Base-by-base conservation (phyloP, 2,113 vertebrate genomes). In the Amblyopsis rosae region DNA sequence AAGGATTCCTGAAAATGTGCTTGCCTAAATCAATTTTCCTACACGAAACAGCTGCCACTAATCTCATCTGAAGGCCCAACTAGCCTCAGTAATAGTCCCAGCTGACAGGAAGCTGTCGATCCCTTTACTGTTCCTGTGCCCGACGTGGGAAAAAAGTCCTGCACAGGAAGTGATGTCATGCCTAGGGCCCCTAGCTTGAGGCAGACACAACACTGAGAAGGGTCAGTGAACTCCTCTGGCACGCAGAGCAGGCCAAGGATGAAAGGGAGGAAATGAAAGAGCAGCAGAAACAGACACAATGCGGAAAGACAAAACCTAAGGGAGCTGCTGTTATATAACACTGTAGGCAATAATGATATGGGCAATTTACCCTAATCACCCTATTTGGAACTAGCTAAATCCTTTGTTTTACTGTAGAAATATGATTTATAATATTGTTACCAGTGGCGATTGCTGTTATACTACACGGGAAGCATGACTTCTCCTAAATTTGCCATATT, bases 131-230 rank as follows among this genome's bases (percentile, higher is more conserved):
- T 73, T 86, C 79, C 80, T 82, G 81, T 72, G 78, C 73, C 62
- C 60, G 10, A 47, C 82, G 66, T 80, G 87, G 87, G 85, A 89
- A 89, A 81, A 41, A 41, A 41, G 26, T 77, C 62, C 62, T 65
- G 54, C 56, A 76, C 82, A 87, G 91, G 90, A 91, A 90, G 78
- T 87, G 63, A 88, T 88, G 76, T 86, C 82, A 90, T 71, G 54
- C 76, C 70, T 73, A 69, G 67, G 82, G 73, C 54, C 59, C 57
- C 62, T 70, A 45, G 49, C 45, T 12, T 9, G 12, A 71, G 32
- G 59, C 80, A 67, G 83, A 77, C 69, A 62, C 48, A 69, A 76
- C 48, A 57, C 56, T 9, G 17, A 55, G n/a, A 3, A 17, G 0
- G n/a, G 54, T 55, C 63, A 55, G 62, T 69, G 72, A 48, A 17